Evolutionary conservation across 2,113 vertebrate species (phyloP).

Genomic region (Tor tambroides): DNA sequence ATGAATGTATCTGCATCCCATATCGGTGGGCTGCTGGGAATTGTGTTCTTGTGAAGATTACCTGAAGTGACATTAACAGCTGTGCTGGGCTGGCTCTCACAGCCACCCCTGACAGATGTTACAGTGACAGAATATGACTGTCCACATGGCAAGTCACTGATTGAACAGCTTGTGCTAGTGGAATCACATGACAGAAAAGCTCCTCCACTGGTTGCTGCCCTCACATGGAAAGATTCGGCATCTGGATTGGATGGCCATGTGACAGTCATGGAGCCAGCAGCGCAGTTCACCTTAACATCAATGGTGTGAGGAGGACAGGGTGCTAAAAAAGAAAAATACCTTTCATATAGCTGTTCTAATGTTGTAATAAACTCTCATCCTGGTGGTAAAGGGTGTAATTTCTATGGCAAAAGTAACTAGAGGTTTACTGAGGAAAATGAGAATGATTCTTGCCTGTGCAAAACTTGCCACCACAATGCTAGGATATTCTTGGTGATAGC

Average conservation of each 20-base stretch:
- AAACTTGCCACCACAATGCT: too few relatives aligned
- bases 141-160: slow-evolving; percentile 69
- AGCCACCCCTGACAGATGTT: slow-evolving; percentile 62
- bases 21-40: background rate
- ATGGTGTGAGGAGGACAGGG: slow-evolving; percentile 71
- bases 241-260: slow-evolving; percentile 70
- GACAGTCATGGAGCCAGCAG: slow-evolving; percentile 54
- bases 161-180: slow-evolving; percentile 57
- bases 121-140: slow-evolving; percentile 66
- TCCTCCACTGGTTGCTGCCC: slow-evolving; percentile 55
- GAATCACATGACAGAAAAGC: slow-evolving; percentile 65
- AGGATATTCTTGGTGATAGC: too few relatives aligned
- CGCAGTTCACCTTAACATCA: slow-evolving; percentile 59
- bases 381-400: too few relatives aligned
- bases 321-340: slow-evolving; percentile 55
- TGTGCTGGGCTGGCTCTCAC: slow-evolving; percentile 65
- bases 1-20: background rate
- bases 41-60: slow-evolving; percentile 48
- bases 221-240: slow-evolving; percentile 67
- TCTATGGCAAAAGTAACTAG: too few relatives aligned
- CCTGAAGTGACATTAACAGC: slow-evolving; percentile 64
- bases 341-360: background rate
- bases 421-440: too few relatives aligned
- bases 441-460: too few relatives aligned
- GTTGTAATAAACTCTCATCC: too few relatives aligned